Evolutionary conservation across 2,113 vertebrate genomes (phyloP), one percentile per base, ranked within the genome.

Genomic region (Cygnus atratus): DNA sequence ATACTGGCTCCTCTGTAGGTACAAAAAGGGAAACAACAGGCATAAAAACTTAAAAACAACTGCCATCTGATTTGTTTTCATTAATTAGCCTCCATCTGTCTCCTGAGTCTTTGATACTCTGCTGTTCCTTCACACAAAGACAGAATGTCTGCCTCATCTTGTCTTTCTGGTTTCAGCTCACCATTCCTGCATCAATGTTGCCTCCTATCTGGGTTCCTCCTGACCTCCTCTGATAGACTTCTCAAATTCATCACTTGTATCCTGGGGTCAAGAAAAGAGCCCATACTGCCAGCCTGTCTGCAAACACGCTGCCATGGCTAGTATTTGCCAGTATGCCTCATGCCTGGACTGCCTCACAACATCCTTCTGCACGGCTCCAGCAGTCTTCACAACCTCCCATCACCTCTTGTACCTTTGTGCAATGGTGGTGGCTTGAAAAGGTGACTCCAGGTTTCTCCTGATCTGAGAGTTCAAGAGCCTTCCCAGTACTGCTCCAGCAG

Each of bases 321-420:
- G 20, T 1, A 28, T 11, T 44, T 54, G 46, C 61, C 0, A 0
- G 19, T 2, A 22, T n/a, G 73, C 43, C n/a, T 28, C 3, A 0
- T 9, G 63, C n/a, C 50, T 2, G 1, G 24, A 10, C n/a, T 39
- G 37, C 37, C 16, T 79, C 19, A 3, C 59, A 24, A 13, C 59
- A 33, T 11, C 39, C 76, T 15, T 33, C 2, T 48, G 81, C 35
- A 46, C 0, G 0, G 46, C 61, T 71, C 57, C 50, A 59, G 37
- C 22, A 11, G 55, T 52, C 77, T 29, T 48, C 18, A n/a, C 10
- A 70, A 39, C n/a, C 26, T 66, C 68, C 18, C 10, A 17, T 6
- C 4, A n/a, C 12, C 19, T 41, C 62, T 63, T 43, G 37, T 10
- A 54, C 22, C 7, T 50, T 11, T 22, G 11, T 35, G 31, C 39